Conservation (phyloP, 2,113 vertebrate genomes). For the Boulengeromyrus knoepffleri region DNA sequence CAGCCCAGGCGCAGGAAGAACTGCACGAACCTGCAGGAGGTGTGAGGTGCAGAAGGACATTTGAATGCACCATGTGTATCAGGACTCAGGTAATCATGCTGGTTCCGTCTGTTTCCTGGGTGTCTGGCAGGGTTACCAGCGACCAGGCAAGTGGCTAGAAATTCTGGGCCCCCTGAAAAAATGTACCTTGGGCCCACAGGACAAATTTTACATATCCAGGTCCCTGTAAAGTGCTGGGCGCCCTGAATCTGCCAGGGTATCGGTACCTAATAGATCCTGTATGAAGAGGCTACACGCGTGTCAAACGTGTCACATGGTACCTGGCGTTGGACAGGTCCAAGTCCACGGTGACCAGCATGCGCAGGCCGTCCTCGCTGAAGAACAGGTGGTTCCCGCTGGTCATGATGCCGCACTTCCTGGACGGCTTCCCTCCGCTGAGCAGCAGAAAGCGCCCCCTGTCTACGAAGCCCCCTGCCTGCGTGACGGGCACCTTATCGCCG, state of each 20-base stretch:
- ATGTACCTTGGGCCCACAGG: neutral
- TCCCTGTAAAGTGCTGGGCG: neutral
- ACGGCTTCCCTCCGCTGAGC: constrained; percentile 90
- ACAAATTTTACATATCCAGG: neutral
- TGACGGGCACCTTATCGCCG: neutral
- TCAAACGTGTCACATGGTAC: constrained; percentile 49
- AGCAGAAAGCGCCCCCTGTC: constrained; percentile 78
- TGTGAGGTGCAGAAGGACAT: neutral
- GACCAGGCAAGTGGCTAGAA: neutral
- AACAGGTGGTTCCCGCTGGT: constrained; percentile 95
- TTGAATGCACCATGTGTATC: neutral
- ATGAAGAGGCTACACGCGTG: neutral
- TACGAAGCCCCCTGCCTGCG: constrained; percentile 64
- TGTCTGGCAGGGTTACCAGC: neutral
- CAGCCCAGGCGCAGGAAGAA: constrained; percentile 96
- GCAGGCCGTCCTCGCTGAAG: constrained; percentile 91
- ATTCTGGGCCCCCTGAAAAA: neutral
- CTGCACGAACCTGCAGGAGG: constrained; percentile 81
- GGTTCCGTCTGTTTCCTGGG: neutral
- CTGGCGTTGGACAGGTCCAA: constrained; percentile 90
- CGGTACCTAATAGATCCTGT: neutral
- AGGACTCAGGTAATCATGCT: neutral
- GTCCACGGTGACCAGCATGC: constrained; percentile 89
- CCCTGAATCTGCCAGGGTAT: no score
- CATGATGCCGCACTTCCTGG: constrained; percentile 92